A percentile compares a stretch with the other conserved stretches of the same genome.
Conservation (phyloP, 2,113 vertebrate species). For the Bufo gargarizans region DNA sequence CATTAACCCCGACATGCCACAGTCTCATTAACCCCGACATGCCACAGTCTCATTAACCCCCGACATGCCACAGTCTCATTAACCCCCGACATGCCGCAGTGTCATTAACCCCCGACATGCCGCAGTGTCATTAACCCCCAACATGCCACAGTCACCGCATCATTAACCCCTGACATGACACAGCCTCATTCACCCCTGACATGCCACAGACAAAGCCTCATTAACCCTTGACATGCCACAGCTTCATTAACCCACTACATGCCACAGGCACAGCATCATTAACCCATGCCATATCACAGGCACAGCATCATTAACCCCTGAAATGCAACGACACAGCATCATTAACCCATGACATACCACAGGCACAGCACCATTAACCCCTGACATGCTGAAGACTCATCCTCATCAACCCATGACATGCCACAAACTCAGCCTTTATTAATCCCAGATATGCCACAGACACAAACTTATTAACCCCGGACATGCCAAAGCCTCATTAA, state of each 20-base stretch:
- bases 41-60: neutral
- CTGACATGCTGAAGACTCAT: neutral
- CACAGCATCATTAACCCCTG: neutral
- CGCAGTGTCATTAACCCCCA: too few relatives aligned
- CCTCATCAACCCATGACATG: neutral
- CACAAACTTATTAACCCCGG: neutral
- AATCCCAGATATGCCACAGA: neutral
- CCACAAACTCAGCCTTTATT: neutral
- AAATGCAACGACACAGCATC: neutral
- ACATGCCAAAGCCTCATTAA: too few relatives aligned
- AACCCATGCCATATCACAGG: neutral
- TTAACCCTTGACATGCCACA: slow-evolving; percentile 12
- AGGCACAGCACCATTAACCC: neutral
- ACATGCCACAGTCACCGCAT: too few relatives aligned
- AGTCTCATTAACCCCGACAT: too few relatives aligned
- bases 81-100: too few relatives aligned
- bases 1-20: too few relatives aligned
- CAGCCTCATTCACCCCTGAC: neutral
- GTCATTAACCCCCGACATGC: too few relatives aligned
- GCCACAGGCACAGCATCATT: neutral
- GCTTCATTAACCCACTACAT: neutral
- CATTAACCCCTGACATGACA: too few relatives aligned
- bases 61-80: neutral
- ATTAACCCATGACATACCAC: neutral
- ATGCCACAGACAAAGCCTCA: neutral